Evolutionary conservation across 2,888 invertebrate genomes (phyloP).

Genomic region (Tinea trinotella): DNA sequence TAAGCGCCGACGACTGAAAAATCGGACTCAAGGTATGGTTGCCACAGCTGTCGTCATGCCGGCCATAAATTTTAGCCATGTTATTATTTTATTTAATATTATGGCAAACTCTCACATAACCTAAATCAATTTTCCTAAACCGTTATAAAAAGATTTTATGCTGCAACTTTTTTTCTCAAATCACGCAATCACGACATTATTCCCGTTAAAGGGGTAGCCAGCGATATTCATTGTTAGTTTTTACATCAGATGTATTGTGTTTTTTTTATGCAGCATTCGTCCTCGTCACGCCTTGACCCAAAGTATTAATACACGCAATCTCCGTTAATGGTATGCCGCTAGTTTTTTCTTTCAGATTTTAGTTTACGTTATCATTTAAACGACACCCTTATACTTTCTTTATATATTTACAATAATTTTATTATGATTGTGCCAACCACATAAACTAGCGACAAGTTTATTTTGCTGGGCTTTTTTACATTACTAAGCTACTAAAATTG

Average conservation of each 20-base stretch:
- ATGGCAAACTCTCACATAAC: not conserved
- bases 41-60: too few species aligned
- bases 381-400: too few species aligned
- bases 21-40: too few species aligned
- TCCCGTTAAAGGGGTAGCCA: slow-evolving; percentile 9
- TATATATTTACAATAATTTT: too few species aligned
- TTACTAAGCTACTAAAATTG: too few species aligned
- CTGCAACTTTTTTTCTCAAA: not conserved
- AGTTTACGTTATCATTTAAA: too few species aligned
- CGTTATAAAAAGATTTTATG: slow-evolving; percentile 2
- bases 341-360: not conserved
- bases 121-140: slow-evolving; percentile 10
- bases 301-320: not conserved
- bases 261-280: not conserved
- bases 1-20: too few species aligned
- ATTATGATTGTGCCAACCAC: too few species aligned
- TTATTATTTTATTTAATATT: not conserved
- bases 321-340: not conserved
- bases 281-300: slow-evolving; percentile 7
- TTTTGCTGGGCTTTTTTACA: too few species aligned
- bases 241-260: slow-evolving; percentile 1
- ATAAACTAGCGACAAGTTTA: too few species aligned
- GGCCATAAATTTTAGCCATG: too few species aligned
- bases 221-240: slow-evolving; percentile 7
- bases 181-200: slow-evolving; percentile 10